These are phyloP conservation scores for Mustela nigripes DNA, from an alignment of 2,113 vertebrate species.

Conservation along the genomic window DNA sequence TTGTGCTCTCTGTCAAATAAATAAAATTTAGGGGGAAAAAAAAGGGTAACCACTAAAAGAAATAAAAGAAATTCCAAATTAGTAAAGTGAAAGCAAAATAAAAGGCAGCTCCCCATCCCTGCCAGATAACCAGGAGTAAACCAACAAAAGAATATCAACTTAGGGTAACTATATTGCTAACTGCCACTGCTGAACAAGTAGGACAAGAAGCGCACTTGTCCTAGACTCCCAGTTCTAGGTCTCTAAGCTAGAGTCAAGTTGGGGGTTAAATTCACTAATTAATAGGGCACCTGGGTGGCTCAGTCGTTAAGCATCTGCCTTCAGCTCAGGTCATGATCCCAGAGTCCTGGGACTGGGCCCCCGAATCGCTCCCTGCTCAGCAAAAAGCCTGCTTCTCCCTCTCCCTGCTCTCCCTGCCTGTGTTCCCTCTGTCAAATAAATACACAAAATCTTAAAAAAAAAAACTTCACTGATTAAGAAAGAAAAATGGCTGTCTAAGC, in stretches of 20 bases:
- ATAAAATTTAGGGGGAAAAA: not conserved
- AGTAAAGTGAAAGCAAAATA: not conserved
- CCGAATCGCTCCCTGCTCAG: too few species aligned
- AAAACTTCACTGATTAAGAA: not conserved
- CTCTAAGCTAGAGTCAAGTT: not conserved
- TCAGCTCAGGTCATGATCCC: too few species aligned
- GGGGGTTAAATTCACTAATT: not conserved
- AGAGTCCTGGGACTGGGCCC: too few species aligned
- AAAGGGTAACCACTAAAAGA: not conserved
- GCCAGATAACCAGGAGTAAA: not conserved
- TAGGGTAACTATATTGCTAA: not conserved
- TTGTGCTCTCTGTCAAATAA: not conserved
- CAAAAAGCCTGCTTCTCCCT: too few species aligned
- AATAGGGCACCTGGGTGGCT: not conserved
- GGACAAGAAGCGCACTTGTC: not conserved
- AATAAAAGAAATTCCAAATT: not conserved
- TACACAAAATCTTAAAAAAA: too few species aligned
- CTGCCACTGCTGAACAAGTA: not conserved
- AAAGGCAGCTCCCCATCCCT: not conserved
- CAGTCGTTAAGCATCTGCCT: too few species aligned
- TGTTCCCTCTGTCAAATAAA: too few species aligned
- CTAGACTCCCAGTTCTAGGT: not conserved
- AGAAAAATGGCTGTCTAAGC: not conserved
- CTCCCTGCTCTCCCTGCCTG: too few species aligned
- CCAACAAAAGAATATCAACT: not conserved